Evolutionary conservation across 2,113 vertebrate species (phyloP).

Genomic region (Solea senegalensis): DNA sequence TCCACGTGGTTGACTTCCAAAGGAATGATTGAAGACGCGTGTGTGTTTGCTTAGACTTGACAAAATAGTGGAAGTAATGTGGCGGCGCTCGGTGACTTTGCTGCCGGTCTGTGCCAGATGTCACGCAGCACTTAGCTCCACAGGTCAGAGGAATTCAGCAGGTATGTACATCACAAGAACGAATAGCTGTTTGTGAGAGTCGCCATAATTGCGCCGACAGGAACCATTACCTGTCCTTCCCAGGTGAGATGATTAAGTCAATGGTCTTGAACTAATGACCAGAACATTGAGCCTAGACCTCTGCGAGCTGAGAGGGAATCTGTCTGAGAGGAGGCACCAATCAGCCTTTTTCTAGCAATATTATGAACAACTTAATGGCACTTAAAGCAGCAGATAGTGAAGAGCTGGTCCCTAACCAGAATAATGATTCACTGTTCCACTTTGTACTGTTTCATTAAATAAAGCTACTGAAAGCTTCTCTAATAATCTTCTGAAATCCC

Average conservation of each 20-base stretch:
- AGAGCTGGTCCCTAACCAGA: not conserved
- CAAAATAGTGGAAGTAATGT: not conserved
- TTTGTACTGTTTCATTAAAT: constrained; percentile 13
- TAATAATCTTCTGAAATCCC: not conserved
- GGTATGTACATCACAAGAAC: constrained; percentile 66
- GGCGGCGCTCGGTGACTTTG: not conserved
- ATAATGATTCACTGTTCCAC: not conserved
- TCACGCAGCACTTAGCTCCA: constrained; percentile 39
- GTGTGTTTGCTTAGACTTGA: not conserved
- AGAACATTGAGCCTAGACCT: constrained; percentile 69
- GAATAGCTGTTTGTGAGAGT: constrained; percentile 69
- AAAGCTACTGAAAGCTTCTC: constrained; percentile 1
- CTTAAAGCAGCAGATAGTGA: constrained; percentile 25
- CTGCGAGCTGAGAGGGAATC: constrained; percentile 45
- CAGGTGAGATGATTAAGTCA: constrained; percentile 80
- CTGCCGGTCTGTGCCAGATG: constrained; percentile 35
- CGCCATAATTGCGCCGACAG: constrained; percentile 72
- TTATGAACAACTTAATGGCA: constrained; percentile 15
- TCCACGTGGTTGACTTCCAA: not conserved
- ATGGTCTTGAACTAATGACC: constrained; percentile 79
- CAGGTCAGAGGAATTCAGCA: constrained; percentile 60
- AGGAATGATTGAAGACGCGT: not conserved
- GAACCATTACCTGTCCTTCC: constrained; percentile 78
- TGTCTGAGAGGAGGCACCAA: constrained; percentile 39
- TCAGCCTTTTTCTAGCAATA: constrained; percentile 37